These are phyloP conservation scores for Cyphomyrmex costatus DNA, from an alignment of 1,140 invertebrate genomes.

Conservation along the genomic window DNA sequence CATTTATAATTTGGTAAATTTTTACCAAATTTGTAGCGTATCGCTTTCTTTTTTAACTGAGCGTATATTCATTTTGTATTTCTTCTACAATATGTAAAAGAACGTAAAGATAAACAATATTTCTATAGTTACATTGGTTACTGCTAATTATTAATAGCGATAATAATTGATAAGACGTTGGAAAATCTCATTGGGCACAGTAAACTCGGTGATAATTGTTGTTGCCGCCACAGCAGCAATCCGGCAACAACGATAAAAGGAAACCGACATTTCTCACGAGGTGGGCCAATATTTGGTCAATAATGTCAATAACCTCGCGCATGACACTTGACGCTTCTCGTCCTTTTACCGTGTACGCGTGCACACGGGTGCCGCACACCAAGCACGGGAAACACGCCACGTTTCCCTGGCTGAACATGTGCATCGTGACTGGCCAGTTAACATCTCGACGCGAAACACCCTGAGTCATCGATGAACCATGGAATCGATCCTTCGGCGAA, in stretches of 20 bases:
- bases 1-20: too few relatives aligned
- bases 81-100: too few relatives aligned
- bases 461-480: constrained; percentile 77
- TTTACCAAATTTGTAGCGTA: too few relatives aligned
- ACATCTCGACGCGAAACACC: constrained; percentile 71
- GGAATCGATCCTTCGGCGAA: constrained; percentile 68
- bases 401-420: constrained; percentile 80
- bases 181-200: not conserved
- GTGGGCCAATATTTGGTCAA: constrained; percentile 73
- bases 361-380: constrained; percentile 41
- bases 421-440: constrained; percentile 83
- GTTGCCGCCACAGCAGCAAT: not conserved
- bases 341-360: constrained; percentile 39
- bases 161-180: too few relatives aligned
- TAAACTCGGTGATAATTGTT: not conserved
- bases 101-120: too few relatives aligned
- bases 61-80: too few relatives aligned
- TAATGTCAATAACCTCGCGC: constrained; percentile 77
- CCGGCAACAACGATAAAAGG: constrained; percentile 29
- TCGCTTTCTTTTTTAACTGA: too few relatives aligned
- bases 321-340: constrained; percentile 67
- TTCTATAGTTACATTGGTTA: too few relatives aligned
- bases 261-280: constrained; percentile 32
- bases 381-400: constrained; percentile 69
- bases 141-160: too few relatives aligned